A percentile compares a stretch with the other conserved stretches of the same genome.
Evolutionary conservation across 2,113 vertebrate genomes (phyloP).

Genomic region (Channa argus): DNA sequence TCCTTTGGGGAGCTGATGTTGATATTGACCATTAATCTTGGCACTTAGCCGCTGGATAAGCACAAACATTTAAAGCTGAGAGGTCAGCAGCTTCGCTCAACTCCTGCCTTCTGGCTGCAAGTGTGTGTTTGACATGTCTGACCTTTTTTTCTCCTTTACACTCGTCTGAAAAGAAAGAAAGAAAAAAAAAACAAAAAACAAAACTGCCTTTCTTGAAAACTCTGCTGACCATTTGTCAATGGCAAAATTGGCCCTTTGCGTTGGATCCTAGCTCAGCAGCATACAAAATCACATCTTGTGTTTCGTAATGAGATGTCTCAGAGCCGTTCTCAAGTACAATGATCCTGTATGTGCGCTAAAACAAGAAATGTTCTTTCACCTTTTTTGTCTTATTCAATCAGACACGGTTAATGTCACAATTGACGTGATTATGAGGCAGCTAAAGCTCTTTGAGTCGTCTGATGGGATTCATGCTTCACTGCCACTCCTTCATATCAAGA

Average conservation of each 20-base stretch:
- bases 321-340: conserved; percentile 40
- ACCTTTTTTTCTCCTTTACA: conserved; percentile 41
- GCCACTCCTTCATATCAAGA: conserved; percentile 26
- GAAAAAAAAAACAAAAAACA: no score
- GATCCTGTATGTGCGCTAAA: conserved; percentile 22
- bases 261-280: conserved; percentile 51
- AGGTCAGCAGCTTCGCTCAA: conserved; percentile 29
- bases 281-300: conserved; percentile 46
- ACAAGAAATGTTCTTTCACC: conserved; percentile 39
- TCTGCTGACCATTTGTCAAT: conserved; percentile 11
- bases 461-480: conserved; percentile 43
- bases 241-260: conserved; percentile 37
- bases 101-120: conserved; percentile 11
- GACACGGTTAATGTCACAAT: conserved; percentile 33
- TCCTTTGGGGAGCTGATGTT: conserved; percentile 31
- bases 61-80: neutral
- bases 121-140: conserved; percentile 24
- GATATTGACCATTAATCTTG: conserved; percentile 46
- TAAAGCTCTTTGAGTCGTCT: conserved; percentile 33
- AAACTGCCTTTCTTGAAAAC: conserved; percentile 4
- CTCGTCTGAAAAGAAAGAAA: neutral
- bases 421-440: conserved; percentile 21
- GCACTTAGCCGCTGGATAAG: conserved; percentile 8
- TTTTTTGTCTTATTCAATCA: conserved; percentile 1
- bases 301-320: conserved; percentile 60